These are phyloP conservation scores for Glyptemys insculpta DNA, from an alignment of 2,797 vertebrate genomes.

Conservation along the genomic window DNA sequence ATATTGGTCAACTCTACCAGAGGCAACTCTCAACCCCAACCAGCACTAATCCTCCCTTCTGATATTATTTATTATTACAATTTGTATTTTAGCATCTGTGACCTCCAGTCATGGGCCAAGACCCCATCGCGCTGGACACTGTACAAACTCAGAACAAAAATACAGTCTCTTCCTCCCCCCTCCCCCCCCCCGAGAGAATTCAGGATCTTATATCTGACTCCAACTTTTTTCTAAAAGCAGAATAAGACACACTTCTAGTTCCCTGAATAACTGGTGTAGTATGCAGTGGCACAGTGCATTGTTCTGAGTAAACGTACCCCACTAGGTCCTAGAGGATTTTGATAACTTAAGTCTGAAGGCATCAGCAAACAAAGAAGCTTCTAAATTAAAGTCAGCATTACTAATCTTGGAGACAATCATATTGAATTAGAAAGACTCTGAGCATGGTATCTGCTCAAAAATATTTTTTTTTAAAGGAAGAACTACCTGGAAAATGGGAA, in stretches of 20 bases:
- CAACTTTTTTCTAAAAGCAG: background rate
- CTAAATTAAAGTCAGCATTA: background rate
- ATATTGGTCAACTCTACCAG: background rate
- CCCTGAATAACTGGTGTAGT: background rate
- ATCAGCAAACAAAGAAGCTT: background rate
- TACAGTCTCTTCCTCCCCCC: no score
- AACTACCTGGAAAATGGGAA: background rate
- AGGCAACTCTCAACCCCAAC: background rate
- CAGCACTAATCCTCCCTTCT: no score
- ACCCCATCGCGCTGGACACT: no score
- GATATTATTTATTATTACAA: no score
- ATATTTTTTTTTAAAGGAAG: background rate
- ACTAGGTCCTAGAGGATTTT: background rate
- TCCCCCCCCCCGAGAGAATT: no score
- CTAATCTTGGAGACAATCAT: background rate
- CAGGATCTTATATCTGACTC: background rate
- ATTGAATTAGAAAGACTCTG: background rate
- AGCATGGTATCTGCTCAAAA: background rate
- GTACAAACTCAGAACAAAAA: no score
- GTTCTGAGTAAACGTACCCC: background rate
- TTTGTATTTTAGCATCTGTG: no score
- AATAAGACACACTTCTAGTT: background rate
- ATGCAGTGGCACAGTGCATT: background rate
- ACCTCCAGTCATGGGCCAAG: no score
- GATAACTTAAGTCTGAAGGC: background rate